A percentile compares a stretch with the other conserved stretches of the same genome.
These are phyloP conservation scores for Gastracanthus pulcherrimus DNA, from an alignment of 2,888 invertebrate species.

Conservation along the genomic window DNA sequence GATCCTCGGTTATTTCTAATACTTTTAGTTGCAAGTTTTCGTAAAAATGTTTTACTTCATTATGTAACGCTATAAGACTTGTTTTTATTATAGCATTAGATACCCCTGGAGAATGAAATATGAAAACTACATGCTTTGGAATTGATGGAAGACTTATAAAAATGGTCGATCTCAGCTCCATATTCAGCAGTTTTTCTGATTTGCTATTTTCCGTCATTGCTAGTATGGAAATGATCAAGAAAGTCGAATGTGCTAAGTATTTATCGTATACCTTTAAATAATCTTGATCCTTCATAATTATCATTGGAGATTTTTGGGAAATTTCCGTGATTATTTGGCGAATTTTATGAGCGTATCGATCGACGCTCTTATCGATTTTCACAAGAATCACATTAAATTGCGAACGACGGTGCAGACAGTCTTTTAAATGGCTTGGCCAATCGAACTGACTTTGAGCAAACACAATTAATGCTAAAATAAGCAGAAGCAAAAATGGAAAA, in stretches of 20 bases:
- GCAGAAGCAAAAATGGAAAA: too few species aligned
- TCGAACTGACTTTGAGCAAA: neutral
- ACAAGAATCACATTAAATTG: neutral
- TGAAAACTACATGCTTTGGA: neutral
- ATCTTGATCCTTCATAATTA: neutral
- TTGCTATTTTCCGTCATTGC: neutral
- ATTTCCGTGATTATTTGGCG: neutral
- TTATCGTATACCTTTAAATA: neutral
- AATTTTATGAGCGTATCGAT: neutral
- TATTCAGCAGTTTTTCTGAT: neutral
- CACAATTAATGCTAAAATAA: too few species aligned
- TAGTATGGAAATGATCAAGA: neutral
- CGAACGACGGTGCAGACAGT: neutral
- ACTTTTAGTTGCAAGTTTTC: neutral
- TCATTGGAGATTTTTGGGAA: neutral
- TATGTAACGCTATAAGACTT: neutral
- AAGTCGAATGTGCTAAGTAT: neutral
- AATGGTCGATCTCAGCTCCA: neutral
- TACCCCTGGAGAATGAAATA: neutral
- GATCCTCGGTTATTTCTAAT: neutral
- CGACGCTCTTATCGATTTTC: neutral
- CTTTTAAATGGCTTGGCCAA: neutral
- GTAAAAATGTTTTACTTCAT: neutral
- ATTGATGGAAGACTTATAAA: neutral
- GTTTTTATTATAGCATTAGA: neutral